Evolutionary conservation across 30 jellyfish, hydroid and myxozoan species (phyloP), one percentile per base, ranked within the genome.

Genomic region (Pseudorhiza aurosa): DNA sequence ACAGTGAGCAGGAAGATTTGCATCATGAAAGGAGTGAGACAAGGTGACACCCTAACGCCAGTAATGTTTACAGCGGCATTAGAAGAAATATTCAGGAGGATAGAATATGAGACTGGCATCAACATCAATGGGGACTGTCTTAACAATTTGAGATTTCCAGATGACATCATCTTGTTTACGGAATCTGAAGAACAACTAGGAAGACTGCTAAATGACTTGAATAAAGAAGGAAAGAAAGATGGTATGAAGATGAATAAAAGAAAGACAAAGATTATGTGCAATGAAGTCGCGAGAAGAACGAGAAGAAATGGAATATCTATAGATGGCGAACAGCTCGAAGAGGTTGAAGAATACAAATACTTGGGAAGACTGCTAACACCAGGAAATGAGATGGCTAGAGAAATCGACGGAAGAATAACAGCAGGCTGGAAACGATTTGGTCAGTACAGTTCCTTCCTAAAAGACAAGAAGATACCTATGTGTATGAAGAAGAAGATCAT

Each of bases 141-240:
- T 40, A 79, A 79, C 83, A 79, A 62, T 28, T 64, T 79, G 44
- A 62, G 91, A 79, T 79, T 62, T 42, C 74, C 84, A 57, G 91
- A 79, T 64, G 91, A 63, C 35, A 79, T 79, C 91, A 79, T 79
- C 83, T 32, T 79, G 75, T 62, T 76, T 79, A 75, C 91, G 36
- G 82, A 79, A 30, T 40, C 25, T 6, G 91, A 64, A 42, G 80
- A 77, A 17, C 68, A 77, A 1, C 89, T 59, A 18, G 39, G 46
- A 31, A 77, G 22, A 22, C 83, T 64, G 74, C 58, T 64, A 39
- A 40, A 79, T 8, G 70, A 63, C 46, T 64, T 79, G 42, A 62
- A 64, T 28, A 46, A 19, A 64, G 91, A 44, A 64, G 77, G 84
- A 12, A 64, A 37, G 39, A 81, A 81, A 46, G 92, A 50, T 47